Percentiles rank a stretch among this genome's conserved stretches.
Conservation (phyloP, 2,797 vertebrate genomes). For the Eulemur coronatus region DNA sequence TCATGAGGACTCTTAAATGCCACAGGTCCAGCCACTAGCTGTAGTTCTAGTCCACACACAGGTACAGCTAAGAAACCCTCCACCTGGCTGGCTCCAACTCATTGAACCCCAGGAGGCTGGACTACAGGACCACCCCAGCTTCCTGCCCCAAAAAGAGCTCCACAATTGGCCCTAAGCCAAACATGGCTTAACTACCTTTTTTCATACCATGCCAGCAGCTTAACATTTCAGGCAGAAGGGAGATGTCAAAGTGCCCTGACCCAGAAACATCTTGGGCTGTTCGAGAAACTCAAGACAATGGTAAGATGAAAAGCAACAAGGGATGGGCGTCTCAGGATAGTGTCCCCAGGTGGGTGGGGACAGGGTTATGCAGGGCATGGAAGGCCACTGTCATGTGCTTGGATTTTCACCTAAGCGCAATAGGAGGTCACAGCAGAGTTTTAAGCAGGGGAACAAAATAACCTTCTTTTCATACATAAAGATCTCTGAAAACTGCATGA, state of each 20-base stretch:
- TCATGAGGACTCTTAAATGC: background rate
- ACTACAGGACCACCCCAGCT: background rate
- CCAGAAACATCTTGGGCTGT: background rate
- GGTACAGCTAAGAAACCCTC: background rate
- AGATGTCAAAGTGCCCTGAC: background rate
- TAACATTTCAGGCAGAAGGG: background rate
- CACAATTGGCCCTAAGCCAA: background rate
- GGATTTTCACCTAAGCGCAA: background rate
- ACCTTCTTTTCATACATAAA: background rate
- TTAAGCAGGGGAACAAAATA: background rate
- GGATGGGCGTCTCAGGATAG: accelerated
- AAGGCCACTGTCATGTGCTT: background rate
- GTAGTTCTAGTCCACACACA: background rate
- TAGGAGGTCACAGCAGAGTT: background rate
- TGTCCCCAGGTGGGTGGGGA: background rate
- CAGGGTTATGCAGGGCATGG: too few relatives aligned
- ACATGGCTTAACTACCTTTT: background rate
- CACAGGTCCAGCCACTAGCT: background rate
- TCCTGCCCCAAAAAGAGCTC: background rate
- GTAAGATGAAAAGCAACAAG: background rate
- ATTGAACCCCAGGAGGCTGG: background rate
- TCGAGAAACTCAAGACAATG: background rate
- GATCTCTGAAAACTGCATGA: background rate
- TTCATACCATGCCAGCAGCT: background rate
- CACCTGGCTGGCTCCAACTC: background rate